Conservation (phyloP, 2,797 vertebrate genomes). For the Eospalax fontanierii region DNA sequence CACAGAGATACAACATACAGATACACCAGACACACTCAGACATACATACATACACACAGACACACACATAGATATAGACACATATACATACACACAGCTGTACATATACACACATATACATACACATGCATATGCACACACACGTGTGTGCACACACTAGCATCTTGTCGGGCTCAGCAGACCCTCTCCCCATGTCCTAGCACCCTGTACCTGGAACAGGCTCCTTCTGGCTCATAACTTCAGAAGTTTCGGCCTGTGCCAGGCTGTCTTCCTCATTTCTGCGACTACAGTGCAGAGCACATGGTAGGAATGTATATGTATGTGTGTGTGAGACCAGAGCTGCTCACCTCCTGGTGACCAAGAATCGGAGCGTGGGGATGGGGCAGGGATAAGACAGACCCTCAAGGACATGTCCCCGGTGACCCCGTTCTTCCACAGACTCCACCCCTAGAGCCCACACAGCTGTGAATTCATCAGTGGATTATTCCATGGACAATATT, state of each 20-base stretch:
- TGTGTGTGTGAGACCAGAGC: not conserved
- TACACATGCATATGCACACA: not conserved
- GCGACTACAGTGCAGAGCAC: not conserved
- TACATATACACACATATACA: no score
- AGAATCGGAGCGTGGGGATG: not conserved
- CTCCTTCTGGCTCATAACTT: not conserved
- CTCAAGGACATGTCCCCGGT: not conserved
- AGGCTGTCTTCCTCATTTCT: not conserved
- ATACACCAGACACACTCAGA: no score
- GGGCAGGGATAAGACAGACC: not conserved
- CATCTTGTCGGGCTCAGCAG: fast-evolving
- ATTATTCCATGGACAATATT: no score
- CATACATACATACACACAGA: no score
- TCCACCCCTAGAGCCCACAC: not conserved
- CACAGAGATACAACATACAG: no score
- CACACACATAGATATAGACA: no score
- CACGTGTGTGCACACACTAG: no score
- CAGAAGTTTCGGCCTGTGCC: not conserved
- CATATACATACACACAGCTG: no score
- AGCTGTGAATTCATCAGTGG: not conserved
- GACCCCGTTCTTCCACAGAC: not conserved
- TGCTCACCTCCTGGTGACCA: not conserved
- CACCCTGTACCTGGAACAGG: not conserved
- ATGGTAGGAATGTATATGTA: not conserved
- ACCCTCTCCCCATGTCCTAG: not conserved